Conservation (phyloP, 2,888 invertebrate species). For the Liopterus haemorrhoidalis region DNA sequence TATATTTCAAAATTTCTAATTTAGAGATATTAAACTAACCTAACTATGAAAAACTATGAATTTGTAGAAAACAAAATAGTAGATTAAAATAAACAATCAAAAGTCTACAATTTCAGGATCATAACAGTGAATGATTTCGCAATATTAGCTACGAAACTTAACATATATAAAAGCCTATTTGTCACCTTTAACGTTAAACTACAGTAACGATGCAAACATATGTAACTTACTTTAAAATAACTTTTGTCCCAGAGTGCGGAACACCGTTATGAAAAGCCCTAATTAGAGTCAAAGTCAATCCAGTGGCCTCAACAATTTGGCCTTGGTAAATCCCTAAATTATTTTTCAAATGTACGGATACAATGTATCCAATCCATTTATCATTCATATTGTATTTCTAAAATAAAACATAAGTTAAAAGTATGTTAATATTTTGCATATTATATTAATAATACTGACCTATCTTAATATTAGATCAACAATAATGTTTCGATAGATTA, state of each 20-base stretch:
- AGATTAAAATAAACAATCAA: too few relatives aligned
- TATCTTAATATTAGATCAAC: too few relatives aligned
- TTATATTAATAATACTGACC: slow-evolving; percentile 9
- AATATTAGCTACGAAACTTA: too few relatives aligned
- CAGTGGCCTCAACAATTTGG: slow-evolving; percentile 67
- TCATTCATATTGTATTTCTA: slow-evolving; percentile 45
- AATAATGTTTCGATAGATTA: slow-evolving; percentile 3
- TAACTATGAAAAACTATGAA: too few relatives aligned
- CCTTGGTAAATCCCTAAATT: slow-evolving; percentile 77
- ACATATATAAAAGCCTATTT: too few relatives aligned
- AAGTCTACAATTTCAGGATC: too few relatives aligned
- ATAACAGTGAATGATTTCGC: too few relatives aligned
- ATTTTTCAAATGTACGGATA: slow-evolving; percentile 76
- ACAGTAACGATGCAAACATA: slow-evolving; percentile 1
- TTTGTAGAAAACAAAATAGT: too few relatives aligned
- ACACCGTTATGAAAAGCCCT: slow-evolving; percentile 80
- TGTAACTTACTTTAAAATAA: slow-evolving; percentile 55
- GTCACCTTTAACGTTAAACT: too few relatives aligned
- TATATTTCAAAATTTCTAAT: too few relatives aligned
- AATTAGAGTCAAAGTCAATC: slow-evolving; percentile 63
- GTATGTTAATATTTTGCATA: slow-evolving; percentile 2
- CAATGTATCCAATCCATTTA: slow-evolving; percentile 70
- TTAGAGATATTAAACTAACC: too few relatives aligned
- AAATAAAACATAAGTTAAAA: slow-evolving; percentile 6
- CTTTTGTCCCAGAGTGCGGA: slow-evolving; percentile 54